These are phyloP conservation scores for Mycteria americana DNA, from an alignment of 2,797 vertebrate species.

Conservation along the genomic window DNA sequence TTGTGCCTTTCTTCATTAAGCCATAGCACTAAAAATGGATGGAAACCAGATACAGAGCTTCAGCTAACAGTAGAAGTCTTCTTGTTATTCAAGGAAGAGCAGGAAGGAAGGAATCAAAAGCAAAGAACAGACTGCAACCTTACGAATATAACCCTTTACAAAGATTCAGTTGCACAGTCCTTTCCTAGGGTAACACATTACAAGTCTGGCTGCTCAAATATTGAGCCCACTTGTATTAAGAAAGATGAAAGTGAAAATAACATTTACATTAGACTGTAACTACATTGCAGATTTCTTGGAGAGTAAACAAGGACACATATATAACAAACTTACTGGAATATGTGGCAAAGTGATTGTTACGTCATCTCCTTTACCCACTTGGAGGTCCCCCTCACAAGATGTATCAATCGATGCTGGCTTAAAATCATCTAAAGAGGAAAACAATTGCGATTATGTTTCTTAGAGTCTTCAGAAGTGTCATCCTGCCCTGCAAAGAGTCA, in stretches of 20 bases:
- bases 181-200: neutral
- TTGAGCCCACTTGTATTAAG: neutral
- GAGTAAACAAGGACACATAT: neutral
- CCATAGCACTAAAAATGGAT: neutral
- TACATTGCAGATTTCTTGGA: neutral
- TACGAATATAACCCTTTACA: neutral
- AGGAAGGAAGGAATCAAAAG: neutral
- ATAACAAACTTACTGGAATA: conserved; percentile 85
- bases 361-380: conserved; percentile 98
- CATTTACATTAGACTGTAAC: neutral
- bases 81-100: neutral
- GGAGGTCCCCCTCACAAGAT: conserved; percentile 93
- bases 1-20: neutral
- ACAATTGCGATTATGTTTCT: neutral
- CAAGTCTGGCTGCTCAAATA: neutral
- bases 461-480: neutral
- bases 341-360: conserved; percentile 97
- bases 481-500: neutral
- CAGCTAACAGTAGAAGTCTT: neutral
- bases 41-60: neutral
- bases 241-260: neutral
- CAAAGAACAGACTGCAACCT: neutral
- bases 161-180: neutral
- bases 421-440: conserved; percentile 89
- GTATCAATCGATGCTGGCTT: conserved; percentile 98